A percentile compares a stretch with the other conserved stretches of the same genome.
Conservation (phyloP, 2,888 invertebrate genomes). For the Andrena trimmerana region DNA sequence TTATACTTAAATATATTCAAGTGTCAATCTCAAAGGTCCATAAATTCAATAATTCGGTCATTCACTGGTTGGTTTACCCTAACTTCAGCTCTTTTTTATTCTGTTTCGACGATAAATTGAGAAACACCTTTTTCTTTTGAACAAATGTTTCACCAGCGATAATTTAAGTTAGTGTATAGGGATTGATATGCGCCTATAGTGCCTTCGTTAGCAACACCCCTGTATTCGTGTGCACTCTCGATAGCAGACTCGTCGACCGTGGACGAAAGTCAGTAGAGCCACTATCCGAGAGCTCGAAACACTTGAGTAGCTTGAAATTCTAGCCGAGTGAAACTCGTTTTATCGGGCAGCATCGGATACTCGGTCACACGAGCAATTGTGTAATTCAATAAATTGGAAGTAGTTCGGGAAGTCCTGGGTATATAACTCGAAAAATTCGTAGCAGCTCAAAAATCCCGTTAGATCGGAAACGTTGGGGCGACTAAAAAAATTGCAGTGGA, state of each 20-base stretch:
- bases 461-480: background rate
- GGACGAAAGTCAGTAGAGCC: conserved; percentile 27
- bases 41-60: too few species aligned
- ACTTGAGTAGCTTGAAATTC: conserved; percentile 16
- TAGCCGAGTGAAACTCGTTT: conserved; percentile 11
- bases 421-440: background rate
- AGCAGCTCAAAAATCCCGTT: background rate
- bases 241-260: conserved; percentile 8
- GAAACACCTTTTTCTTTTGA: too few species aligned
- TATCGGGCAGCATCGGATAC: conserved; percentile 1
- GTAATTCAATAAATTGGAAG: background rate
- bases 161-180: background rate
- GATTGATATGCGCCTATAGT: background rate
- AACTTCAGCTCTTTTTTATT: background rate
- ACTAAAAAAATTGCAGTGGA: background rate
- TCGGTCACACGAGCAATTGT: background rate
- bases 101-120: too few species aligned
- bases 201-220: background rate
- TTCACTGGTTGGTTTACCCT: too few species aligned
- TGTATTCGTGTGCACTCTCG: conserved; percentile 7
- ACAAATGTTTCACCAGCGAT: too few species aligned
- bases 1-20: too few species aligned
- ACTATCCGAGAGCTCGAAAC: conserved; percentile 2
- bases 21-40: too few species aligned
- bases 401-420: background rate